phyloP scores from a whole-genome alignment of 1,140 invertebrate genomes.

The Cotesia typhae region DNA sequence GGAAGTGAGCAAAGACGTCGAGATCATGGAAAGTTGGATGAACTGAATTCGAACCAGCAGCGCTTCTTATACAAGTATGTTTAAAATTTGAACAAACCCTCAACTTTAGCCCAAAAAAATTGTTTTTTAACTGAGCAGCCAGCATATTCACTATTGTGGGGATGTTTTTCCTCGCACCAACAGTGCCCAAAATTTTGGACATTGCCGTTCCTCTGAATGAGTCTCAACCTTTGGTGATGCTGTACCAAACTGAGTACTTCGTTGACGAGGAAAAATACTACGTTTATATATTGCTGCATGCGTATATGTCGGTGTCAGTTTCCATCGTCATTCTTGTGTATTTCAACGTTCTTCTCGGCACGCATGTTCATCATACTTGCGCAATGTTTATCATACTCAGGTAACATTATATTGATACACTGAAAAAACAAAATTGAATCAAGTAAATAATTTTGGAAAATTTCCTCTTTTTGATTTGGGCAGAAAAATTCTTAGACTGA shows the following conservation, averaged over 20 bases:
- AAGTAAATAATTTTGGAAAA: too few species aligned
- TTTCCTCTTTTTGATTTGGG: too few species aligned
- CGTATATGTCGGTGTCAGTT: neutral
- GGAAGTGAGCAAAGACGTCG: neutral
- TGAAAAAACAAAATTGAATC: too few species aligned
- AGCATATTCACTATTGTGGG: neutral
- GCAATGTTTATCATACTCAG: constrained; percentile 16
- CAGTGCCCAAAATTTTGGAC: constrained; percentile 10
- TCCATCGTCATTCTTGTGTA: neutral
- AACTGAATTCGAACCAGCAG: neutral
- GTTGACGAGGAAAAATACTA: constrained; percentile 15
- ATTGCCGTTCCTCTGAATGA: constrained; percentile 5
- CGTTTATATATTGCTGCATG: constrained; percentile 6
- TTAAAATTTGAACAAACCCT: too few species aligned
- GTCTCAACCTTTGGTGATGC: neutral
- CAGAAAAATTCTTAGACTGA: too few species aligned
- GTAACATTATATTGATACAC: neutral
- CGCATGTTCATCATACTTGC: constrained; percentile 10
- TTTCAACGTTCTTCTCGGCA: neutral
- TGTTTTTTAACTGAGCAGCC: neutral
- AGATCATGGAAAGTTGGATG: neutral
- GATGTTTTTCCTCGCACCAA: neutral
- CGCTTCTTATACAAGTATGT: constrained; percentile 18
- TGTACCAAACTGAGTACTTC: constrained; percentile 20
- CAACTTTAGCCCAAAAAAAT: too few species aligned